These are phyloP conservation scores for Epirrhoe alternata DNA, from an alignment of 2,888 invertebrate genomes.

Conservation along the genomic window DNA sequence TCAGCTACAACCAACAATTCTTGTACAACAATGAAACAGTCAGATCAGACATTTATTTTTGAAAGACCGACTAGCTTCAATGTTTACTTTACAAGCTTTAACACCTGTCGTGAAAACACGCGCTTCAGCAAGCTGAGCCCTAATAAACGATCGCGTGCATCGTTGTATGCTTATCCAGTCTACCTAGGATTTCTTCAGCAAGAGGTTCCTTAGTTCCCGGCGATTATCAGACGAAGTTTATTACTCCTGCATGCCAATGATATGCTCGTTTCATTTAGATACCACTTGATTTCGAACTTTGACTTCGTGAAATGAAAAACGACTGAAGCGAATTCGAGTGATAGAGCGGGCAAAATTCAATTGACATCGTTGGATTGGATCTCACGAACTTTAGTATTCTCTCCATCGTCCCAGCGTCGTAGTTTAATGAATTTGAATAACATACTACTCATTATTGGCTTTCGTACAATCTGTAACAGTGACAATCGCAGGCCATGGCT, in stretches of 20 bases:
- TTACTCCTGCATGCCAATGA: constrained; percentile 46
- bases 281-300: constrained; percentile 25
- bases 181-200: constrained; percentile 7
- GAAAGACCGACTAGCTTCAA: not conserved
- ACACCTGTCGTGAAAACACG: not conserved
- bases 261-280: constrained; percentile 29
- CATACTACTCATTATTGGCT: constrained; percentile 11
- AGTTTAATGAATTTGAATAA: constrained; percentile 19
- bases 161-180: constrained; percentile 6
- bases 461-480: not conserved
- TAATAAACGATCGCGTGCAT: constrained; percentile 11
- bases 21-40: too few species aligned
- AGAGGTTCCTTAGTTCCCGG: constrained; percentile 18
- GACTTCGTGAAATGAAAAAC: constrained; percentile 40
- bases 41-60: not conserved
- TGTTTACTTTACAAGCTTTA: not conserved
- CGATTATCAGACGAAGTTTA: constrained; percentile 42
- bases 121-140: not conserved
- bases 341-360: constrained; percentile 52
- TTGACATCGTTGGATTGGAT: constrained; percentile 42
- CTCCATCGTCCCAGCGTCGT: constrained; percentile 11
- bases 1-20: not conserved
- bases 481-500: constrained; percentile 19
- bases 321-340: constrained; percentile 49
- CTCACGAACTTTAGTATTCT: constrained; percentile 41